Conservation (phyloP, 2,888 invertebrate genomes). For the Troglohyphantes excavatus region DNA sequence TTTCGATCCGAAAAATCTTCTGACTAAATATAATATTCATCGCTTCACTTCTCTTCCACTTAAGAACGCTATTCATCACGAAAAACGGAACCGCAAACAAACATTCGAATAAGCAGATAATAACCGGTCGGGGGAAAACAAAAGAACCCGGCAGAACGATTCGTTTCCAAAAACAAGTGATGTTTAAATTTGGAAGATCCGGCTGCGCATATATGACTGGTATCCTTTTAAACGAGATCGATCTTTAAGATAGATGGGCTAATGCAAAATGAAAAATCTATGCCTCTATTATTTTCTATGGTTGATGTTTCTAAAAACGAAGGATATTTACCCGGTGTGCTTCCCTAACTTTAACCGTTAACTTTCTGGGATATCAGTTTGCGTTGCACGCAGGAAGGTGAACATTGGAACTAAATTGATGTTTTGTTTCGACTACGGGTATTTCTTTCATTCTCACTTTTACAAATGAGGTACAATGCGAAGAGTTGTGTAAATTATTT, state of each 20-base stretch:
- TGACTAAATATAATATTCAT: slow-evolving; percentile 70
- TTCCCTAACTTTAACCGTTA: not conserved
- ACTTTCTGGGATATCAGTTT: not conserved
- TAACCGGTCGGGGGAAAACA: slow-evolving; percentile 38
- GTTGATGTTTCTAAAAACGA: slow-evolving; percentile 2
- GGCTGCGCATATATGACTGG: slow-evolving; percentile 49
- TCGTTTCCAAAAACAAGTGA: slow-evolving; percentile 18
- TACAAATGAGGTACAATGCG: not conserved
- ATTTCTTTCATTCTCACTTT: not conserved
- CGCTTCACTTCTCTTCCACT: slow-evolving; percentile 48
- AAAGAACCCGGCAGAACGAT: not conserved
- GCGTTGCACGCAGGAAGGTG: not conserved
- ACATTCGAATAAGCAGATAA: slow-evolving; percentile 65
- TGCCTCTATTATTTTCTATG: not conserved
- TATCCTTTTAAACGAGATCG: slow-evolving; percentile 66
- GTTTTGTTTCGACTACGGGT: not conserved
- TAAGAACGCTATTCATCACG: slow-evolving; percentile 56
- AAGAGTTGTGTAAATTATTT: not conserved
- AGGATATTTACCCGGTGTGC: not conserved
- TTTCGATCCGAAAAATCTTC: slow-evolving; percentile 31
- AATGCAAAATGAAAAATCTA: slow-evolving; percentile 65
- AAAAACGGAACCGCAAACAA: slow-evolving; percentile 53
- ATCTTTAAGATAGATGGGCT: slow-evolving; percentile 67
- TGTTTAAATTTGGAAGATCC: slow-evolving; percentile 63
- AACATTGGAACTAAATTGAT: slow-evolving; percentile 1